A percentile compares a stretch with the other conserved stretches of the same genome.
phyloP scores from a whole-genome alignment of 2,113 vertebrate species.

The Campylorhamphus procurvoides region DNA sequence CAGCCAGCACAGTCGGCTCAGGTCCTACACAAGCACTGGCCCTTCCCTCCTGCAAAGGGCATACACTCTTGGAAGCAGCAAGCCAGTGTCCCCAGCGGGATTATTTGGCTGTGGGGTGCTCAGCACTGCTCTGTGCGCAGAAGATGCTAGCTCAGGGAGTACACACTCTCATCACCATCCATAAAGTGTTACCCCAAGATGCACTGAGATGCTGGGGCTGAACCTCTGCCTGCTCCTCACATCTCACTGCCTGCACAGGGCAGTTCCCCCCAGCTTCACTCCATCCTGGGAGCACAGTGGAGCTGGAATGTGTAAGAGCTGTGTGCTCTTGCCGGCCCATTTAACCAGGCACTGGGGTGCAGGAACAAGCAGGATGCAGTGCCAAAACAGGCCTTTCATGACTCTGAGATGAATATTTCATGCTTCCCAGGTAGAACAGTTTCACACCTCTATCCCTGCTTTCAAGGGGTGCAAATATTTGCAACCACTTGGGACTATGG shows the following conservation, averaged over 20 bases:
- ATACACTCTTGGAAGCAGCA: rapidly evolving
- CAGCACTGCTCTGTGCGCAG: not conserved
- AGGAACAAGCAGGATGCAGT: not conserved
- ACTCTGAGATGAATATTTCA: not conserved
- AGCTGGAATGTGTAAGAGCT: not conserved
- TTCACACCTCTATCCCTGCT: not conserved
- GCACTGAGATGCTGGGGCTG: not conserved
- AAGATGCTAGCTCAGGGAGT: not conserved
- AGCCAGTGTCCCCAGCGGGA: rapidly evolving
- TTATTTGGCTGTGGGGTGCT: not conserved
- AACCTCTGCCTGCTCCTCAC: not conserved
- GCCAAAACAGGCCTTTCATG: not conserved
- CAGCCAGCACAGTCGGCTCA: not conserved
- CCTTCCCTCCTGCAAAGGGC: not conserved
- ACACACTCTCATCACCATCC: rapidly evolving
- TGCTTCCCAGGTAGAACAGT: not conserved
- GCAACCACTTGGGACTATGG: not conserved
- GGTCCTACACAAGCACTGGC: not conserved
- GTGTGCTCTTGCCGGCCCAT: rapidly evolving
- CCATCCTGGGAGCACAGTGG: not conserved
- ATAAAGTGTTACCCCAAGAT: not conserved
- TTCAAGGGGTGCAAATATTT: not conserved
- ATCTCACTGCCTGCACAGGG: not conserved
- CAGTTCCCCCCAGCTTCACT: not conserved
- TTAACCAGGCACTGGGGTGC: not conserved